Evolutionary conservation across 1,140 invertebrate species (phyloP), one percentile per base, ranked within the genome.

Genomic region (Drosophila kohkoa): DNA sequence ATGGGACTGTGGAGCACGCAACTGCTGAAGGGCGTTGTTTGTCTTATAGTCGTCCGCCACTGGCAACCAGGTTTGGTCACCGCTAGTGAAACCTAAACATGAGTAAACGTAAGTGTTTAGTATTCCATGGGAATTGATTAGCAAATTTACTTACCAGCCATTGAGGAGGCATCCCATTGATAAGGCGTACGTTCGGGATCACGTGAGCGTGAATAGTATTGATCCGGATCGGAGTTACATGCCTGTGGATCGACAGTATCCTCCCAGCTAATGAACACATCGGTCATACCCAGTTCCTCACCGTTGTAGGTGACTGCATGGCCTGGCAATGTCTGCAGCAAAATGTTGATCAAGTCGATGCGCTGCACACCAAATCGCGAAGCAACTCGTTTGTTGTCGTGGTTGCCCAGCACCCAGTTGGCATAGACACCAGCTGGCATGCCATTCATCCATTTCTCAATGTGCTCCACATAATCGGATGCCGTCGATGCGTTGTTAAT

Each of bases 271-370:
- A 94, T 93, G n/a, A 66, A 81, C 0, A 94, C 94, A 91, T 97
- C 94, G 7, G 93, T 93, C 96, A 97, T 97, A 0, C 95, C 97
- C 15, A 98, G 94, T 91, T 98, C 97, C 92, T 97, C 97, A 8
- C 97, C 97, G 85, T 96, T 95, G 90, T 96, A 97, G 38, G 94
- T 94, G 11, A 96, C 93, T 0, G 95, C 93, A 11, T 95, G 94
- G 0, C 96, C 96, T 0, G 95, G 95, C 45, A 96, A 81, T 0
- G 96, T 91, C 65, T 95, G 91, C 4, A 94, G 93, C 20, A 96
- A 78, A 86, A 96, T 95, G 64, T 95, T 93, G 5, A 95, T 92
- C n/a, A 93, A 92, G 92, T 96, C 96, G 0, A 96, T 94, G 73
- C 95, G 93, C 45, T 95, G 93, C 0, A 91, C 67, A 2, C 95